Conservation (phyloP, 2,888 invertebrate species). For the Gonocerus acuteangulatus region DNA sequence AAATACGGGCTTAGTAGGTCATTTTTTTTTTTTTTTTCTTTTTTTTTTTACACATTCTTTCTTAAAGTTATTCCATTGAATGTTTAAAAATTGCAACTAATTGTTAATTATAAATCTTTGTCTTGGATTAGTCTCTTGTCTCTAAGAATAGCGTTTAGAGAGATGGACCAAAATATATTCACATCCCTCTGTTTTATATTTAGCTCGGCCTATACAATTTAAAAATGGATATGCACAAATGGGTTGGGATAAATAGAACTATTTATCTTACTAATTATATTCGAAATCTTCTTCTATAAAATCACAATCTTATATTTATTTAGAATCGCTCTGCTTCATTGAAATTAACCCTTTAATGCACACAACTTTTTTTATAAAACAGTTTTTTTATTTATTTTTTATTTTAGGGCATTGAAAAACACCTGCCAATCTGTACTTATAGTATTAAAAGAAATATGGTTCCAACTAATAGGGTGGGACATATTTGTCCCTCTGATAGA, state of each 20-base stretch:
- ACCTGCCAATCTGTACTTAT: too few relatives aligned
- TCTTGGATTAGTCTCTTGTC: not conserved
- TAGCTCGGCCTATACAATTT: not conserved
- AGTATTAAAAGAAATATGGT: too few relatives aligned
- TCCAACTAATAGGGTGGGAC: too few relatives aligned
- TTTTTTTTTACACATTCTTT: not conserved
- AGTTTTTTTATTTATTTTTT: too few relatives aligned
- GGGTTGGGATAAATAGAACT: slow-evolving; percentile 8
- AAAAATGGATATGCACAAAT: slow-evolving; percentile 15
- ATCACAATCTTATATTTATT: too few relatives aligned
- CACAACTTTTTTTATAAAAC: too few relatives aligned
- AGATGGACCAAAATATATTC: slow-evolving; percentile 9
- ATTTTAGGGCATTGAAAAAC: too few relatives aligned
- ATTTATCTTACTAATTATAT: not conserved
- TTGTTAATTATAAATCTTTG: not conserved
- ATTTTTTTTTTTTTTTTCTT: not conserved
- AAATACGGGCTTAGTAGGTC: not conserved
- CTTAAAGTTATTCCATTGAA: too few relatives aligned
- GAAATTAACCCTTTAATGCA: too few relatives aligned
- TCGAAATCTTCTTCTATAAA: not conserved
- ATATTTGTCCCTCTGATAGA: too few relatives aligned
- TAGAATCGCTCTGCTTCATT: too few relatives aligned
- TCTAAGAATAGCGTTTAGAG: slow-evolving; percentile 16
- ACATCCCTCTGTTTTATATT: not conserved
- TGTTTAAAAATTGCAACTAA: not conserved